A percentile compares a stretch with the other conserved stretches of the same genome.
Evolutionary conservation across 1,140 invertebrate genomes (phyloP).

Genomic region (Diabrotica undecimpunctata): DNA sequence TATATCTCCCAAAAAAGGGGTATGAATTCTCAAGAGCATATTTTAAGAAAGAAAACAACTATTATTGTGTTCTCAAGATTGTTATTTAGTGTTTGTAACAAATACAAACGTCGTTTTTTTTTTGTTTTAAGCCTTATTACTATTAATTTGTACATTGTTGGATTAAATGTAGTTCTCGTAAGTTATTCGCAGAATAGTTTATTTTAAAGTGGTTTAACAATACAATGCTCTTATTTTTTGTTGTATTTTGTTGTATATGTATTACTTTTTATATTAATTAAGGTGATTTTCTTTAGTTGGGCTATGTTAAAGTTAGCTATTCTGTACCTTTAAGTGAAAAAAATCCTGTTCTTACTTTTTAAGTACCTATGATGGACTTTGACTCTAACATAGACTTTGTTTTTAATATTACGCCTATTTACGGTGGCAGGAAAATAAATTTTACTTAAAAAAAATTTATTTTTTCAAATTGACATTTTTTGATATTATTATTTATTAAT

Average conservation of each 20-base stretch:
- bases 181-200: constrained; percentile 22
- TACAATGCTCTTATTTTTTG: constrained; percentile 15
- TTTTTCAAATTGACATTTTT: no score
- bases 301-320: constrained; percentile 26
- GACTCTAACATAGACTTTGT: no score
- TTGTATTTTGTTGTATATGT: constrained; percentile 19
- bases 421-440: no score
- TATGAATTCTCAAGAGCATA: neutral
- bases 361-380: no score
- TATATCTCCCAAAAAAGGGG: no score
- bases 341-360: neutral
- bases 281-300: constrained; percentile 4
- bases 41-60: constrained; percentile 5
- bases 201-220: constrained; percentile 17
- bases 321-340: constrained; percentile 7
- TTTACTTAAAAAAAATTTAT: no score
- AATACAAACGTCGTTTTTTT: constrained; percentile 17
- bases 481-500: no score
- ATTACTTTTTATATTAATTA: constrained; percentile 9
- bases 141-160: constrained; percentile 21
- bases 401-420: no score
- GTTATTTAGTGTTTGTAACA: constrained; percentile 17
- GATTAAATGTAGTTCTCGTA: constrained; percentile 5
- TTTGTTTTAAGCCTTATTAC: constrained; percentile 8
- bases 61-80: constrained; percentile 19